Percentiles rank a stretch among this genome's conserved stretches.
Evolutionary conservation across 2,797 vertebrate species (phyloP).

Genomic region (Agapornis canus): DNA sequence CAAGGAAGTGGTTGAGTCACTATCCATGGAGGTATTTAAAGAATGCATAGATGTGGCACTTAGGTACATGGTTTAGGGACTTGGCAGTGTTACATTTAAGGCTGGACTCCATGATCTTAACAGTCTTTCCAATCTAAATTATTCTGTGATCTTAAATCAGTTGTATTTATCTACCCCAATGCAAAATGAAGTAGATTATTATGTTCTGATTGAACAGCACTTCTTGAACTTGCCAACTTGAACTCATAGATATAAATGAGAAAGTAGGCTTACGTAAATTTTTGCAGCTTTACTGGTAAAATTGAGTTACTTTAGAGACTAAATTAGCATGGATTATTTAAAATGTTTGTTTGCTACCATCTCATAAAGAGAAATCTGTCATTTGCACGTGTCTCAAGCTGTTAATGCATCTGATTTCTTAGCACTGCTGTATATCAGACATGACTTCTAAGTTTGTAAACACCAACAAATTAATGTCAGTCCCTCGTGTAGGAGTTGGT

Average conservation of each 20-base stretch:
- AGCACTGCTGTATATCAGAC: neutral
- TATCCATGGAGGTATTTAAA: neutral
- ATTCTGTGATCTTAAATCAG: neutral
- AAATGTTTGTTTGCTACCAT: neutral
- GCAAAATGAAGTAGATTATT: neutral
- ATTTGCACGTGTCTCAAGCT: neutral
- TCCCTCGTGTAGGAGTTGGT: neutral
- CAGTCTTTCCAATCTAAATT: neutral
- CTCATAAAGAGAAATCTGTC: neutral
- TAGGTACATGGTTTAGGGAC: neutral
- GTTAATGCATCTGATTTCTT: neutral
- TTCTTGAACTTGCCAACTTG: neutral
- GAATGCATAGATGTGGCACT: neutral
- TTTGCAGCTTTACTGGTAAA: neutral
- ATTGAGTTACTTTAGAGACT: neutral
- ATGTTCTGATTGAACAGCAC: neutral
- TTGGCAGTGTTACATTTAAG: neutral
- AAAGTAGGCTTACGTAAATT: neutral
- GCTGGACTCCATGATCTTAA: neutral
- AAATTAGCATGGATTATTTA: neutral
- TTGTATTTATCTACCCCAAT: neutral
- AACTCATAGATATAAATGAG: neutral
- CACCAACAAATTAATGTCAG: neutral
- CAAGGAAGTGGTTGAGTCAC: neutral
- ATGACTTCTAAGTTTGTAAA: neutral